phyloP scores from a whole-genome alignment of 2,113 vertebrate species.

The Tretioscincus oriximinensis region DNA sequence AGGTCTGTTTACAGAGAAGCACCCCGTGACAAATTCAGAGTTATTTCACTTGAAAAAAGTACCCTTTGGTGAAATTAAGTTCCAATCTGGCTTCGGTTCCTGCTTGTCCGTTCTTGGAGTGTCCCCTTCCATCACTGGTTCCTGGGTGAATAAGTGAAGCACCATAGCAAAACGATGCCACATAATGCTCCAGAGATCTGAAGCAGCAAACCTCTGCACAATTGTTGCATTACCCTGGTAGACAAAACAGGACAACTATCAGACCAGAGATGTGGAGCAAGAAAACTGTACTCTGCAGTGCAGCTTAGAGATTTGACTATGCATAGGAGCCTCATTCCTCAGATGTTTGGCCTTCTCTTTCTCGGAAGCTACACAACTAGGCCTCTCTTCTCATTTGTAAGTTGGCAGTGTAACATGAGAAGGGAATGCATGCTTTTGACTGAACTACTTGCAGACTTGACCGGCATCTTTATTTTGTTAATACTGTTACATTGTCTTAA shows the following conservation, averaged over 20 bases:
- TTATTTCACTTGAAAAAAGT: background rate
- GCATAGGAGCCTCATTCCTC: background rate
- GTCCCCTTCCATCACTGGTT: slow-evolving; percentile 50
- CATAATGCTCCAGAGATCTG: slow-evolving; percentile 67
- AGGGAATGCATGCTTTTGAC: background rate
- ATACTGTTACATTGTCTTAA: background rate
- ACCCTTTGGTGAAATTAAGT: slow-evolving; percentile 77
- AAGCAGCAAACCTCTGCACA: slow-evolving; percentile 54
- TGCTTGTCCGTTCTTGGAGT: background rate
- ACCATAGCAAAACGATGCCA: slow-evolving; percentile 71
- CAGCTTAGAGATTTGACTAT: background rate
- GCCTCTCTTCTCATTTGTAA: background rate
- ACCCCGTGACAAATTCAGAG: background rate
- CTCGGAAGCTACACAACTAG: background rate
- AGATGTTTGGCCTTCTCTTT: background rate
- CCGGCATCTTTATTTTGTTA: background rate
- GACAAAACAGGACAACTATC: background rate
- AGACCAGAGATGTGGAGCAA: no score
- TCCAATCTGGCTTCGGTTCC: slow-evolving; percentile 71
- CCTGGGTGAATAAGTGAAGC: slow-evolving; percentile 40
- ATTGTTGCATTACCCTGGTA: slow-evolving; percentile 43
- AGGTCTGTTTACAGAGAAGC: background rate
- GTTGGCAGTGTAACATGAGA: background rate
- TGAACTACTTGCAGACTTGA: background rate
- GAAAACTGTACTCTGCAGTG: background rate